Conservation (phyloP, 2,888 invertebrate species). For the Leptodirus hochenwartii region DNA sequence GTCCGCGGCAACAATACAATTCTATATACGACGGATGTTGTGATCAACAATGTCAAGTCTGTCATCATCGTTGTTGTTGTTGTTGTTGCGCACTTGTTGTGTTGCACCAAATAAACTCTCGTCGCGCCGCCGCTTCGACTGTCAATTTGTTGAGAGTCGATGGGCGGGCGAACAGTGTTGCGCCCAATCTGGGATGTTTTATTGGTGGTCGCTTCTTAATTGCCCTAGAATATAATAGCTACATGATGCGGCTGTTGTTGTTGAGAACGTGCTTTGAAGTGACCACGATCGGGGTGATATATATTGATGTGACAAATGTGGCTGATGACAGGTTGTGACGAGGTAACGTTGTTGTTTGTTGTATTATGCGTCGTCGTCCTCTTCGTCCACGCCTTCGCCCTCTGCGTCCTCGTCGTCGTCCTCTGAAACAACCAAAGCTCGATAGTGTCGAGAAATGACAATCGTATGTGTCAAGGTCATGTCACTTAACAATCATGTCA, state of each 20-base stretch:
- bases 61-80: slow-evolving; percentile 5
- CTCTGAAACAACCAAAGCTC: slow-evolving; percentile 18
- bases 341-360: neutral
- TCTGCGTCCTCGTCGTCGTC: slow-evolving; percentile 28
- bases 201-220: too few relatives aligned
- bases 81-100: slow-evolving; percentile 7
- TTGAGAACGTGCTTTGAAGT: too few relatives aligned
- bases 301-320: too few relatives aligned
- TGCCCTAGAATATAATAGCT: too few relatives aligned
- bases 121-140: too few relatives aligned
- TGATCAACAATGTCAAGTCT: neutral
- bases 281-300: too few relatives aligned
- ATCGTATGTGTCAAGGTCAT: neutral
- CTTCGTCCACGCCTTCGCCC: slow-evolving; percentile 25
- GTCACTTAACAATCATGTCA: neutral
- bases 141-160: too few relatives aligned
- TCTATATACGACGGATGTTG: neutral
- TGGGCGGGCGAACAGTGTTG: too few relatives aligned
- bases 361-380: slow-evolving; percentile 29
- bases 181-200: too few relatives aligned
- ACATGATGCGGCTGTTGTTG: too few relatives aligned
- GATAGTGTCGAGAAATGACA: slow-evolving; percentile 5
- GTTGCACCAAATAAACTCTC: slow-evolving; percentile 2
- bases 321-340: neutral
- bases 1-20: slow-evolving; percentile 15